Evolutionary conservation across 2,888 invertebrate species (phyloP).

Genomic region (Hypolimnas misippus): DNA sequence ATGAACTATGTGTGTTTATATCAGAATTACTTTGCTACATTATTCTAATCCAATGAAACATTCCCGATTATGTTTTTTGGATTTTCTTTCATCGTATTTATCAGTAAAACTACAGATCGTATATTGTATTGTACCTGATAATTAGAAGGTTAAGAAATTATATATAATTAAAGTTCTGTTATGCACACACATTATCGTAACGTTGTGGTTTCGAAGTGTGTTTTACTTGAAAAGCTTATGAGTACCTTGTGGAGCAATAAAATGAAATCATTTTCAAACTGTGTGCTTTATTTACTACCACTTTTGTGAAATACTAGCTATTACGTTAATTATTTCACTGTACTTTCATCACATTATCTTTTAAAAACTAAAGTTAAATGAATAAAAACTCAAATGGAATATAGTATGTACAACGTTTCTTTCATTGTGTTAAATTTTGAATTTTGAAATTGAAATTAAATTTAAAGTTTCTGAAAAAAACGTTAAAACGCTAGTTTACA

Average conservation of each 20-base stretch:
- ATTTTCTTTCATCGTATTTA: slow-evolving; percentile 45
- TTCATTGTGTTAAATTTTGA: no score
- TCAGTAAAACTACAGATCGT: slow-evolving; percentile 55
- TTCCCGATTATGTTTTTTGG: slow-evolving; percentile 53
- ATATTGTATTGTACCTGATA: slow-evolving; percentile 74
- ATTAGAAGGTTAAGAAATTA: slow-evolving; percentile 60
- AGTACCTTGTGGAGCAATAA: slow-evolving; percentile 76
- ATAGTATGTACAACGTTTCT: no score
- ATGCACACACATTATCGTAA: slow-evolving; percentile 68
- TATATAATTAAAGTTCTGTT: slow-evolving; percentile 60
- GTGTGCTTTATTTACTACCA: slow-evolving; percentile 55
- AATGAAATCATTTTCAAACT: slow-evolving; percentile 68
- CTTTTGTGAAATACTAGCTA: not conserved
- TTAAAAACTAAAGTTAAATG: no score
- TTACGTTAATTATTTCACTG: no score
- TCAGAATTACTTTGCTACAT: slow-evolving; percentile 54
- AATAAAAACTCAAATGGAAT: no score
- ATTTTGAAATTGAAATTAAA: no score
- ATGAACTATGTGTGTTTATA: slow-evolving; percentile 68
- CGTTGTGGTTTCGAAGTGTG: slow-evolving; percentile 61
- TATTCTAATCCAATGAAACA: slow-evolving; percentile 51
- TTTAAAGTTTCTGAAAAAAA: no score
- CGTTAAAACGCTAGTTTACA: no score
- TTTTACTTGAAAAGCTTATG: slow-evolving; percentile 69
- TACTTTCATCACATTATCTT: no score